These are phyloP conservation scores for Drosophila bifasciata DNA, from an alignment of 1,140 invertebrate species.

Conservation along the genomic window DNA sequence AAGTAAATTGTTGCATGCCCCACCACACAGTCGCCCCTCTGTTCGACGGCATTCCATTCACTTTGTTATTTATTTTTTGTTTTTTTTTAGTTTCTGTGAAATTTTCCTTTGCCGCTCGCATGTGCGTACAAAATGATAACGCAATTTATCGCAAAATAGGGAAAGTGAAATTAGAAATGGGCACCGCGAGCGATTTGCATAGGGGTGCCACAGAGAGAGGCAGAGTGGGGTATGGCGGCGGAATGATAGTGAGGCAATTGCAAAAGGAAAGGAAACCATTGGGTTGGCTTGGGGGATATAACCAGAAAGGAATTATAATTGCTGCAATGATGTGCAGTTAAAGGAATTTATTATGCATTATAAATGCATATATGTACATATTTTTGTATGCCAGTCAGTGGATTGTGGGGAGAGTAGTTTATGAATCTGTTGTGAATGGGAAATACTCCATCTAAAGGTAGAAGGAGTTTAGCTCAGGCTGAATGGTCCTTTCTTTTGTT, in stretches of 20 bases:
- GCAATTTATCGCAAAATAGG: slow-evolving; percentile 59
- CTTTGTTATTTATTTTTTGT: slow-evolving; percentile 29
- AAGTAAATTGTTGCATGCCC: slow-evolving; percentile 74
- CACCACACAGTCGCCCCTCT: slow-evolving; percentile 17
- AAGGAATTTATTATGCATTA: no score
- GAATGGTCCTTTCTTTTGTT: no score
- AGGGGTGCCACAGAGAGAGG: slow-evolving; percentile 15
- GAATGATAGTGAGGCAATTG: slow-evolving; percentile 45
- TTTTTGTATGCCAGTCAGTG: no score
- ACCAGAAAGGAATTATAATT: no score
- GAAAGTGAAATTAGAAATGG: slow-evolving; percentile 58
- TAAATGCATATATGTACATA: no score
- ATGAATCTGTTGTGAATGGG: no score
- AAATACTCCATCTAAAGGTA: no score
- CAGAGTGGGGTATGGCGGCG: background rate
- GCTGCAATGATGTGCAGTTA: no score
- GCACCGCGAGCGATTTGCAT: slow-evolving; percentile 35
- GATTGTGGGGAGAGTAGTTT: no score
- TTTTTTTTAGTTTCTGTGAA: slow-evolving; percentile 46
- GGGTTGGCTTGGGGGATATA: background rate
- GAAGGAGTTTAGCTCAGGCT: no score
- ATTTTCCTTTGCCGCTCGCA: slow-evolving; percentile 60
- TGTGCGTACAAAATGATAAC: slow-evolving; percentile 66
- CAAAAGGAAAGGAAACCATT: slow-evolving; percentile 18
- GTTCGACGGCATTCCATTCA: slow-evolving; percentile 68